phyloP scores from a whole-genome alignment of 2,797 vertebrate species.

The Novumbra hubbsi region DNA sequence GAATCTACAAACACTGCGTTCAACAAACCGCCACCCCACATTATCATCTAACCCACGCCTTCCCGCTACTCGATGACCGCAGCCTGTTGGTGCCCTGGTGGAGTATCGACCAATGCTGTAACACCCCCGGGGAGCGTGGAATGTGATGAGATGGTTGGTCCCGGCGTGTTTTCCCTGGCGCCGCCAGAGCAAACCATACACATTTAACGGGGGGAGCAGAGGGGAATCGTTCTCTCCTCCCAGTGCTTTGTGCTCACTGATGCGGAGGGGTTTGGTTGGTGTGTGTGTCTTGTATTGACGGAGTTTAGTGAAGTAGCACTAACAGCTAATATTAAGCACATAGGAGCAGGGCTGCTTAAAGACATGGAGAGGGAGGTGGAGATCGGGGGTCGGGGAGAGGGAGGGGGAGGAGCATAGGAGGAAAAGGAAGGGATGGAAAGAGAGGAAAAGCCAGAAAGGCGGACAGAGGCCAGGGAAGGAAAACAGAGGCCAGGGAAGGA shows the following conservation, averaged over 20 bases:
- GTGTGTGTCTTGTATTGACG: slow-evolving; percentile 40
- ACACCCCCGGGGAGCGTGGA: slow-evolving; percentile 54
- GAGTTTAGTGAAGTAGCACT: slow-evolving; percentile 47
- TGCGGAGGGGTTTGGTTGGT: neutral
- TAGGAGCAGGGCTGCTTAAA: slow-evolving; percentile 52
- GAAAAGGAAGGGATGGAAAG: slow-evolving; percentile 25
- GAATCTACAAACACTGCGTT: neutral
- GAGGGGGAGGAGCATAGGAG: neutral
- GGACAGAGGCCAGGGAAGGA: slow-evolving; percentile 20
- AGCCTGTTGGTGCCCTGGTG: slow-evolving; percentile 47
- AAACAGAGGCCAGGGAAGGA: neutral
- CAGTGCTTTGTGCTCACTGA: slow-evolving; percentile 34
- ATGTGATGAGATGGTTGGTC: slow-evolving; percentile 60
- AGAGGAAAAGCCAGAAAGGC: neutral
- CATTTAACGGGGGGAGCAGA: slow-evolving; percentile 20
- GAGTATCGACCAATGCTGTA: slow-evolving; percentile 45
- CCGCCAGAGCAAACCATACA: slow-evolving; percentile 48
- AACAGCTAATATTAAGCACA: slow-evolving; percentile 42
- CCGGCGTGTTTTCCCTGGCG: slow-evolving; percentile 53
- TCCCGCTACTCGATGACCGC: slow-evolving; percentile 21
- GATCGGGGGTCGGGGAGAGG: neutral
- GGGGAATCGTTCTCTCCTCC: slow-evolving; percentile 46
- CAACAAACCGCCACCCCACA: neutral
- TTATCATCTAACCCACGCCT: neutral
- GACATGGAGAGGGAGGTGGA: slow-evolving; percentile 6